These are phyloP conservation scores for Volucella inanis DNA, from an alignment of 2,888 invertebrate species.

Conservation along the genomic window DNA sequence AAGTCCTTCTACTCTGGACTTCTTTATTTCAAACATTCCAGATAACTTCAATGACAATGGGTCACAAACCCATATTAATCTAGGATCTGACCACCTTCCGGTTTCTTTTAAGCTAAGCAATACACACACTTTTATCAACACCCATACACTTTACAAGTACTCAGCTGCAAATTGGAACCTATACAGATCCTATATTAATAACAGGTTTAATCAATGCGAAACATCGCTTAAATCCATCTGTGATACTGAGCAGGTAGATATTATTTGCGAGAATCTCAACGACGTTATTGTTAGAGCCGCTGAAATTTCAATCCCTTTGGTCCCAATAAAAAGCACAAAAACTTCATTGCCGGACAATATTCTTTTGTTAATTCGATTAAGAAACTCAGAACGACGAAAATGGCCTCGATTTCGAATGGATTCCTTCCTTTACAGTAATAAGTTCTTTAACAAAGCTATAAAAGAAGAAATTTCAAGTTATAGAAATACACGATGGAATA, in stretches of 20 bases:
- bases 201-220: too few species aligned
- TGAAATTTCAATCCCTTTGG: too few species aligned
- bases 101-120: slow-evolving; percentile 8
- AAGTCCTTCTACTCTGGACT: slow-evolving; percentile 7
- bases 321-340: neutral
- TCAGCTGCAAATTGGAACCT: slow-evolving; percentile 5
- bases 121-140: neutral
- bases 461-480: too few species aligned
- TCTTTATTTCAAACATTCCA: slow-evolving; percentile 9
- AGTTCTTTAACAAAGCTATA: neutral
- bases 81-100: slow-evolving; percentile 16
- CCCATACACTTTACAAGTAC: neutral
- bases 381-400: neutral
- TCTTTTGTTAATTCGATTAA: slow-evolving; percentile 3
- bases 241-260: neutral
- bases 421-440: neutral
- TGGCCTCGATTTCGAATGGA: slow-evolving; percentile 3
- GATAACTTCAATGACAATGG: neutral
- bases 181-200: slow-evolving; percentile 3
- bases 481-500: too few species aligned
- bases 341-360: neutral
- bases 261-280: neutral
- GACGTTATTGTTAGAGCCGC: slow-evolving; percentile 2
- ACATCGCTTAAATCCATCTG: too few species aligned
- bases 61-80: neutral